Evolutionary conservation across 2,797 vertebrate genomes (phyloP).

Genomic region (Phaenicophaeus curvirostris): DNA sequence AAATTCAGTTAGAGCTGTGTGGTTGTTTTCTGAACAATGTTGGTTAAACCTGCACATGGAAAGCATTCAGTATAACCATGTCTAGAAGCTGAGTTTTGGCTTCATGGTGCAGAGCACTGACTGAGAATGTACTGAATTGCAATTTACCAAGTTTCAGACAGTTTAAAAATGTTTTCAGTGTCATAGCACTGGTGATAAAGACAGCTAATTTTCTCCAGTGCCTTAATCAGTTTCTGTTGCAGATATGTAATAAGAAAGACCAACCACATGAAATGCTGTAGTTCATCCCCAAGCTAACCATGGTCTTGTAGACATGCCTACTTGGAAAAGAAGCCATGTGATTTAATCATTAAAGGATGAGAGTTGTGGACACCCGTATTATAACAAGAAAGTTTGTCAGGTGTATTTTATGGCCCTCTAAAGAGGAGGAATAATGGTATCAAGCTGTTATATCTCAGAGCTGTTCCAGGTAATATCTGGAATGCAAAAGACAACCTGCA

Average conservation of each 20-base stretch:
- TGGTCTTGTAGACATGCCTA: neutral
- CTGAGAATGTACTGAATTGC: neutral
- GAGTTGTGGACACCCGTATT: neutral
- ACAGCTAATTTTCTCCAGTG: neutral
- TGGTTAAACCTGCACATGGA: neutral
- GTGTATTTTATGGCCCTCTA: neutral
- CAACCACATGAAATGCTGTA: neutral
- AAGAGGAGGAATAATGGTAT: neutral
- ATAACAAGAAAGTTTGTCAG: neutral
- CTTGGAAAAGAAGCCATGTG: neutral
- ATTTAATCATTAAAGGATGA: neutral
- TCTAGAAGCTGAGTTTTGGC: neutral
- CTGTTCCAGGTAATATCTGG: neutral
- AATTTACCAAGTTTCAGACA: neutral
- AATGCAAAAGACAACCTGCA: neutral
- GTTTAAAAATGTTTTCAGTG: neutral
- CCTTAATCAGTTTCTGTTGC: neutral
- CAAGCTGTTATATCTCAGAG: neutral
- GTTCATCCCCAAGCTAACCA: neutral
- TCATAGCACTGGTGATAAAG: neutral
- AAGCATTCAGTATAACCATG: neutral
- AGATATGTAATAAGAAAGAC: neutral
- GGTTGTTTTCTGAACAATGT: neutral
- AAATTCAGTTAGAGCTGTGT: neutral
- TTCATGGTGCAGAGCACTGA: neutral